Conservation (phyloP, 2,113 vertebrate genomes). For the Ictidomys tridecemlineatus region DNA sequence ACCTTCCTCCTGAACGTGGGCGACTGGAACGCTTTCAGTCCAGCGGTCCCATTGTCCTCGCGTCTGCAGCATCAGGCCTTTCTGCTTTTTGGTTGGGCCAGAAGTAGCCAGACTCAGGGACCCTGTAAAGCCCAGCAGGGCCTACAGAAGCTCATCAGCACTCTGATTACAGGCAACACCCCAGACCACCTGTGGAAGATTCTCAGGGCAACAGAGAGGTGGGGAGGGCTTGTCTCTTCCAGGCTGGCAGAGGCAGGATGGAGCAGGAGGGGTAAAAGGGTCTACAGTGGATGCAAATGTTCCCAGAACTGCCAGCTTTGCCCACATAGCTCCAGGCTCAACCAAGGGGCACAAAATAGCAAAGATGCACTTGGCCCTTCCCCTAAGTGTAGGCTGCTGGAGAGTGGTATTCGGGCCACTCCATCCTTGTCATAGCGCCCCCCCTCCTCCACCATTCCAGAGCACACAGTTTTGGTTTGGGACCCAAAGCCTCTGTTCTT, state of each 20-base stretch:
- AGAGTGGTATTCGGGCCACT: not conserved
- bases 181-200: not conserved
- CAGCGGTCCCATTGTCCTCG: conserved; percentile 45
- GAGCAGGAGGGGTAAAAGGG: not conserved
- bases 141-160: not conserved
- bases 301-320: not conserved
- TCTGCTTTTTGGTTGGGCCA: not conserved
- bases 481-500: not conserved
- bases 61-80: not conserved
- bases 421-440: not conserved
- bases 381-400: not conserved
- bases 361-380: fast-evolving
- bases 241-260: not conserved
- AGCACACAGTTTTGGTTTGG: not conserved
- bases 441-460: too few species aligned
- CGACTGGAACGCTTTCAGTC: conserved; percentile 78
- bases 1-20: conserved; percentile 77
- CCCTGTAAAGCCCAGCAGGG: not conserved
- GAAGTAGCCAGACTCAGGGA: not conserved
- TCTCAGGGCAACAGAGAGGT: not conserved
- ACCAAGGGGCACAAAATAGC: not conserved
- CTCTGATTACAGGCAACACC: not conserved
- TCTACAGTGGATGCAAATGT: not conserved
- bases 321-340: not conserved
- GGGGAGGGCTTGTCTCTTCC: not conserved